Conservation (phyloP, 2,888 invertebrate species). For the Cynaeus angustus region DNA sequence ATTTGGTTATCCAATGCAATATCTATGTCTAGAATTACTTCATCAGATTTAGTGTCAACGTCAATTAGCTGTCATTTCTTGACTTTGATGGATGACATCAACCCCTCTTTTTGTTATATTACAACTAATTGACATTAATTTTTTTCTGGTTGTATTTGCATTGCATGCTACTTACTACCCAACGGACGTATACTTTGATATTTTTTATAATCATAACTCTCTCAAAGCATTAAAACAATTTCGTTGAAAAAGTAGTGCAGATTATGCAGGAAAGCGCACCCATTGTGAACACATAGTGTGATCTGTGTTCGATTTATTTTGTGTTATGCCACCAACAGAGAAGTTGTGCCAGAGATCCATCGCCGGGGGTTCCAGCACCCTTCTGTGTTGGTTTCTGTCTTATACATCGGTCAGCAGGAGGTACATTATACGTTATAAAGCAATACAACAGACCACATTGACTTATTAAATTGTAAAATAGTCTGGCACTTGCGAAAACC, state of each 20-base stretch:
- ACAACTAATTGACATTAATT: slow-evolving; percentile 1
- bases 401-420: slow-evolving; percentile 50
- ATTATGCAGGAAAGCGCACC: slow-evolving; percentile 48
- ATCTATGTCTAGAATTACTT: neutral
- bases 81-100: neutral
- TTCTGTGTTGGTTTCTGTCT: slow-evolving; percentile 55
- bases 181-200: too few relatives aligned
- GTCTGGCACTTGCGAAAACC: slow-evolving; percentile 6
- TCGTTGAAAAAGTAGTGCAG: neutral
- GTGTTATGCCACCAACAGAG: slow-evolving; percentile 57
- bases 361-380: slow-evolving; percentile 54
- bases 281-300: slow-evolving; percentile 50
- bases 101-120: neutral
- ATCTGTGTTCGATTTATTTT: slow-evolving; percentile 57
- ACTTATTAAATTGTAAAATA: slow-evolving; percentile 25
- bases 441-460: slow-evolving; percentile 39
- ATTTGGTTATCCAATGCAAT: neutral
- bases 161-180: too few relatives aligned
- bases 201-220: too few relatives aligned
- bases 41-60: neutral
- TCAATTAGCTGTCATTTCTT: neutral
- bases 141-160: neutral
- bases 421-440: slow-evolving; percentile 52
- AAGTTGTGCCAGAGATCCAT: slow-evolving; percentile 51
- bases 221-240: slow-evolving; percentile 14